These are phyloP conservation scores for Pseudorasbora parva DNA, from an alignment of 2,113 vertebrate species.

Conservation along the genomic window DNA sequence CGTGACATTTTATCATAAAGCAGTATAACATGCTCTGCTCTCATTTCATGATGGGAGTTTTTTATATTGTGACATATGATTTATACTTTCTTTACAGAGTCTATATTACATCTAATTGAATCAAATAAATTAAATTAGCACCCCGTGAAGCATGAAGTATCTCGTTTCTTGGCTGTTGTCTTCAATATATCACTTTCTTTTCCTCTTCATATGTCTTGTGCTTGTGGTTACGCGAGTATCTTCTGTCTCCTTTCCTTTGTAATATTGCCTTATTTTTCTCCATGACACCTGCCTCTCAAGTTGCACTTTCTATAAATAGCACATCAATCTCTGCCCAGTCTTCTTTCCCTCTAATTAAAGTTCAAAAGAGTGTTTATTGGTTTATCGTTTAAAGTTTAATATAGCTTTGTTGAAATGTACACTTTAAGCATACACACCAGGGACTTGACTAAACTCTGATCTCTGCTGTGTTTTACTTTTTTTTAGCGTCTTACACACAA, in stretches of 20 bases:
- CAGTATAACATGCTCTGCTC: neutral
- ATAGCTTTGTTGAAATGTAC: neutral
- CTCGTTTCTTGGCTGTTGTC: neutral
- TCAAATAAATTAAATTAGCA: slow-evolving; percentile 24
- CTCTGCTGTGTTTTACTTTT: neutral
- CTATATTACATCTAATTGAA: neutral
- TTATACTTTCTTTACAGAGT: neutral
- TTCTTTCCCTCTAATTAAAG: slow-evolving; percentile 65
- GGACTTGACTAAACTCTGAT: slow-evolving; percentile 1
- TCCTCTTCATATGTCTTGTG: neutral
- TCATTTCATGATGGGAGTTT: neutral
- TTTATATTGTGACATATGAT: neutral
- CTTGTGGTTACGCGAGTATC: neutral
- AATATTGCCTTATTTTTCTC: slow-evolving; percentile 54
- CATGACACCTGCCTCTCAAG: slow-evolving; percentile 64
- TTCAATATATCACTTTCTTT: neutral
- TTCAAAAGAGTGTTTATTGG: slow-evolving; percentile 64
- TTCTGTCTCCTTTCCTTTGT: neutral
- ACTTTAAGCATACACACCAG: neutral
- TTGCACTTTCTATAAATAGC: slow-evolving; percentile 69
- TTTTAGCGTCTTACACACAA: neutral
- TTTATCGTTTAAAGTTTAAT: slow-evolving; percentile 60
- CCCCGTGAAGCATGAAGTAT: neutral
- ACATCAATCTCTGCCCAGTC: slow-evolving; percentile 38
- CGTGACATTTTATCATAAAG: slow-evolving; percentile 5